A percentile compares a stretch with the other conserved stretches of the same genome.
Evolutionary conservation across 92 coral and sea anemone genomes (phyloP).

Genomic region (Paragorgia papillata): DNA sequence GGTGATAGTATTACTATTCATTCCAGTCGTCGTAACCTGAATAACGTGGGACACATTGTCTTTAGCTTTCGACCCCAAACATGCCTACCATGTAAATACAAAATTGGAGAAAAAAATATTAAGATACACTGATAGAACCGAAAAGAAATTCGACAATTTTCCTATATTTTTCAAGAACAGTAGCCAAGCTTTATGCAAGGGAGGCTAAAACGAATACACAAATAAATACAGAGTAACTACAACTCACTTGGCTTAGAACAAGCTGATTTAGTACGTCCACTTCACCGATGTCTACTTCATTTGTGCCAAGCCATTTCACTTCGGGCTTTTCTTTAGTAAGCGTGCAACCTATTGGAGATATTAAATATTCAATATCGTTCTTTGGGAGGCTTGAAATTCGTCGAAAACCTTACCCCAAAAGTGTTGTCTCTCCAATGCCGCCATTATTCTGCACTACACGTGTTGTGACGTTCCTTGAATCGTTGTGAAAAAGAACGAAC

Average conservation of each 20-base stretch:
- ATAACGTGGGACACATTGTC: constrained; percentile 53
- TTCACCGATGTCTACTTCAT: constrained; percentile 51
- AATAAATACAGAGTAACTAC: neutral
- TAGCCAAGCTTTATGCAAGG: neutral
- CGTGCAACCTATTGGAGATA: constrained; percentile 60
- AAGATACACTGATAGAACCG: too few species aligned
- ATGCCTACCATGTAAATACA: too few species aligned
- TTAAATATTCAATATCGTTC: neutral
- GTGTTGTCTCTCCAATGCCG: constrained; percentile 73
- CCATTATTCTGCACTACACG: constrained; percentile 51
- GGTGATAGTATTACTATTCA: constrained; percentile 52
- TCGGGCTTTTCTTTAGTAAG: constrained; percentile 61
- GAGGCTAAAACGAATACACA: neutral
- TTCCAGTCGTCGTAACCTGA: constrained; percentile 68
- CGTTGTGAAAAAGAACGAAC: neutral
- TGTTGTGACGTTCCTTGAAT: neutral
- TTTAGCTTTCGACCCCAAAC: constrained; percentile 63
- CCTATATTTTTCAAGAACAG: neutral
- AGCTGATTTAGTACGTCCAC: constrained; percentile 69
- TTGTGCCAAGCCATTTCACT: constrained; percentile 55
- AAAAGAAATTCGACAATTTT: too few species aligned
- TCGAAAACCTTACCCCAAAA: constrained; percentile 75
- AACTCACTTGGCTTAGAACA: constrained; percentile 66
- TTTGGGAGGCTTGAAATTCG: neutral
- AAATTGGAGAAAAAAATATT: constrained; percentile 13